These are phyloP conservation scores for Oncorhynchus gorbuscha DNA, from an alignment of 2,113 vertebrate genomes.

Conservation along the genomic window DNA sequence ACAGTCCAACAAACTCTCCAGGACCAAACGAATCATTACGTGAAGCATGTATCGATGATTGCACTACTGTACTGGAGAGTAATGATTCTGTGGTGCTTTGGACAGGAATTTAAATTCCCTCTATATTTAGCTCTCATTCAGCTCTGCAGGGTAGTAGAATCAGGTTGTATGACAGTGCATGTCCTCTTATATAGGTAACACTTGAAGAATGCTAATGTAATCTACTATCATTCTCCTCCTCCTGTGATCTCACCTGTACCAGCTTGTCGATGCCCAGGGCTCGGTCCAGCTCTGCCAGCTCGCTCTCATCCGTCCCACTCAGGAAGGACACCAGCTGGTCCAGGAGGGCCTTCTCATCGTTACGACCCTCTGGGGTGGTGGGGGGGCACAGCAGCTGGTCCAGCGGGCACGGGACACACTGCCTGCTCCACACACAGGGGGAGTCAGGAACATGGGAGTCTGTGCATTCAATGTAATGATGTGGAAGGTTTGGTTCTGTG, in stretches of 20 bases:
- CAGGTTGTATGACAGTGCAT: too few relatives aligned
- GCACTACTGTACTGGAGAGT: not conserved
- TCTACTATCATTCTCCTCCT: not conserved
- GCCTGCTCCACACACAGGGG: constrained; percentile 65
- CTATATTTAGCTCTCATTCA: too few relatives aligned
- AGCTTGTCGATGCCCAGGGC: constrained; percentile 94
- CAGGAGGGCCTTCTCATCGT: constrained; percentile 89
- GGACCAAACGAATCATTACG: not conserved
- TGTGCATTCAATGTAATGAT: not conserved
- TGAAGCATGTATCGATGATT: not conserved
- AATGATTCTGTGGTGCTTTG: not conserved
- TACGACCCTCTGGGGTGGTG: constrained; percentile 85
- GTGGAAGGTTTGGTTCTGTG: not conserved
- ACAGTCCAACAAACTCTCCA: not conserved
- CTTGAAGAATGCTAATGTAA: too few relatives aligned
- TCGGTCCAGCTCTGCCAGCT: constrained; percentile 88
- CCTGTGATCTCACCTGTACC: constrained; percentile 79
- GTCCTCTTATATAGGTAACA: too few relatives aligned
- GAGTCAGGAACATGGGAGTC: too few relatives aligned
- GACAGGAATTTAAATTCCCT: too few relatives aligned
- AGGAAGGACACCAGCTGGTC: constrained; percentile 94
- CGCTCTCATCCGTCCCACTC: constrained; percentile 94
- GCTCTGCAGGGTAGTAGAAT: too few relatives aligned
- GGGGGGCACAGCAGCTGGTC: constrained; percentile 90
- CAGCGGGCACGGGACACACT: constrained; percentile 85